Evolutionary conservation across 2,888 invertebrate species (phyloP), one percentile per base, ranked within the genome.

Genomic region (Mesorhabditis belari): DNA sequence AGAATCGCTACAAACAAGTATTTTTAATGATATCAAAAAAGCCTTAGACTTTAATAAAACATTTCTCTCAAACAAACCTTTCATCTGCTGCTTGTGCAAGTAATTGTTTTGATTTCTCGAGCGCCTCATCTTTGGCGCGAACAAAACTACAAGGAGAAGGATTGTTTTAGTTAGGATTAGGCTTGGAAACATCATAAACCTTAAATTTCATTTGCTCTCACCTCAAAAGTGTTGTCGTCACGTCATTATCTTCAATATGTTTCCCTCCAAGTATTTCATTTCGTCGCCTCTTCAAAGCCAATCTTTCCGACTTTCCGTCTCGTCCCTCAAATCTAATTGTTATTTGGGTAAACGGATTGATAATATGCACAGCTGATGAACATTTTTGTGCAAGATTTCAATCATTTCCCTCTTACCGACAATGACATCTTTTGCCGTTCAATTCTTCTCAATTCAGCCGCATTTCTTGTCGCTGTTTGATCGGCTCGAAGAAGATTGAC

Each of bases 401-500:
- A n/a, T n/a, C n/a, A n/a, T n/a, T n/a, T 0, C 17, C n/a, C 19
- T 61, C 69, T 44, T 61, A 79, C 79, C 63, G 78, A 71, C 23
- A 77, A 65, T 49, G 72, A 64, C 49, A 70, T 66, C 60, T 79
- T 77, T 59, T 77, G 77, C 49, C 74, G 68, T 57, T 79, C 79
- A 60, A 79, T 77, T 57, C 76, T 72, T 62, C 70, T 74, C 21
- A 79, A 61, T 56, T 76, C 69, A 4, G 72, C 73, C 12, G 68
- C 67, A 29, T 76, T 74, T 29, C 61, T 53, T 62, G 71, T 65
- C 25, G 75, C 74, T 27, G 67, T 69, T 50, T 70, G 74, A 64
- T 79, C 79, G n/a, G 77, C 70, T 55, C 62, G 58, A 26, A 74
- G 61, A n/a, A 76, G 60, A n/a, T 63, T 61, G 49, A 62, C 63